Evolutionary conservation across 2,888 invertebrate species (phyloP).

Genomic region (Calameuta filiformis): DNA sequence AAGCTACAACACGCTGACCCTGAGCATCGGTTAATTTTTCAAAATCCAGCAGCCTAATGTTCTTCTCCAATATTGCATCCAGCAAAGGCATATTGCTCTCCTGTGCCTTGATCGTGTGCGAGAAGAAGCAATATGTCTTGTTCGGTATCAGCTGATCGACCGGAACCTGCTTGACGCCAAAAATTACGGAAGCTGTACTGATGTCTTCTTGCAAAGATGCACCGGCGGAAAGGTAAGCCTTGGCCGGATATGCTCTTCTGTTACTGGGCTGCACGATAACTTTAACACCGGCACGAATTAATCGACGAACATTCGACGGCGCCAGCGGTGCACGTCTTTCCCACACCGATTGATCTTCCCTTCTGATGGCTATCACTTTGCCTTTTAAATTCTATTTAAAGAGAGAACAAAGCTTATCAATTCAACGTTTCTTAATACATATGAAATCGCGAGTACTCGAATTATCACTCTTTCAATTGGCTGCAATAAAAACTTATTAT

Average conservation of each 20-base stretch:
- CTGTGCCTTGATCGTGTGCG: slow-evolving; percentile 99
- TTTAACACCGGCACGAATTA: slow-evolving; percentile 89
- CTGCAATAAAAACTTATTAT: no score
- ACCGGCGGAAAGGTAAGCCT: slow-evolving; percentile 92
- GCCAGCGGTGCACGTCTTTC: slow-evolving; percentile 95
- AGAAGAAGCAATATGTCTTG: slow-evolving; percentile 98
- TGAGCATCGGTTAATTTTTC: slow-evolving; percentile 92
- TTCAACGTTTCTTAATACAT: no score
- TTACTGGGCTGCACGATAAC: slow-evolving; percentile 99
- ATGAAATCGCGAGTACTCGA: no score
- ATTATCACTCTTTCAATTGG: no score
- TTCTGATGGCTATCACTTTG: slow-evolving; percentile 84
- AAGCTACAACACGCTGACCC: slow-evolving; percentile 95
- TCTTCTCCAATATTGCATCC: slow-evolving; percentile 96
- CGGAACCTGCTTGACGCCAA: slow-evolving; percentile 97
- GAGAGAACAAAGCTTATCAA: no score
- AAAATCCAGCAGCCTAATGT: slow-evolving; percentile 96
- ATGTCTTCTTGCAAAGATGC: slow-evolving; percentile 96
- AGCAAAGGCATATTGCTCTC: slow-evolving; percentile 97
- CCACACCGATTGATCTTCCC: slow-evolving; percentile 96
- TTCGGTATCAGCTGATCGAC: slow-evolving; percentile 92
- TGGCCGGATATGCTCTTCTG: slow-evolving; percentile 96
- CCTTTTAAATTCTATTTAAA: slow-evolving; percentile 65
- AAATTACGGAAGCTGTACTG: slow-evolving; percentile 94
- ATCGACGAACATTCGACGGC: slow-evolving; percentile 88